Evolutionary conservation across 2,888 invertebrate genomes (phyloP), one percentile per base, ranked within the genome.

Genomic region (Ormyrus nitidulus): DNA sequence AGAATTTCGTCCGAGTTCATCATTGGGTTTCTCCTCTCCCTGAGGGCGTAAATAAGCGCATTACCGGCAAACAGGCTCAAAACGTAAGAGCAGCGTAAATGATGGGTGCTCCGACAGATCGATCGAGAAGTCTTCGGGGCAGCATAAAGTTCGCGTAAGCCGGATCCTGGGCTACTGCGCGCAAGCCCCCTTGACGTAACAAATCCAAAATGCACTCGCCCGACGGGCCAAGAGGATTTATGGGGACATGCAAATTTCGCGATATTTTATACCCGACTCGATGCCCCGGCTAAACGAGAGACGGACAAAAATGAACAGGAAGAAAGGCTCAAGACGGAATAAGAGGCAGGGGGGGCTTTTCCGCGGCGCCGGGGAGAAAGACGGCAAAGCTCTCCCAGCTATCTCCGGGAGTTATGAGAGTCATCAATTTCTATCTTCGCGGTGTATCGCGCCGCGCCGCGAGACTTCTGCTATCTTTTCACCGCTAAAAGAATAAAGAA

Each of bases 211-310:
- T 83, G 85, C 83, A 83, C 82, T 81, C 66, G 69, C 73, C 78
- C 79, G 72, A 58, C 19, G 81, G 82, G 71, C 73, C 5, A 11
- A 19, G 59, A 77, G 79, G 84, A 87, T 87, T 85, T 86, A 87
- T 85, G 79, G 84, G 77, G 81, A 83, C 84, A 87, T 87, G 87
- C 85, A 87, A 87, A 88, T 87, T 87, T 86, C 84, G 85, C 86
- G 86, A 83, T 84, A 87, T 87, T 86, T 87, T 86, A 87, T 86
- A 34, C 82, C 85, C 54, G 74, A 58, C 46, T 69, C 71, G 34
- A n/a, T 58, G 51, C 54, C 58, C 51, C 59, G 48, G 34, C 34
- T 34, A 34, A 34, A 54, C 13, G 34, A 4, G 56, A 73, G 77
- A 58, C 54, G 58, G 13, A 62, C 49, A 44, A 73, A 82, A 68